Base-by-base conservation (phyloP, 2,797 vertebrate genomes). In the Hypotaenidia okinawae region DNA sequence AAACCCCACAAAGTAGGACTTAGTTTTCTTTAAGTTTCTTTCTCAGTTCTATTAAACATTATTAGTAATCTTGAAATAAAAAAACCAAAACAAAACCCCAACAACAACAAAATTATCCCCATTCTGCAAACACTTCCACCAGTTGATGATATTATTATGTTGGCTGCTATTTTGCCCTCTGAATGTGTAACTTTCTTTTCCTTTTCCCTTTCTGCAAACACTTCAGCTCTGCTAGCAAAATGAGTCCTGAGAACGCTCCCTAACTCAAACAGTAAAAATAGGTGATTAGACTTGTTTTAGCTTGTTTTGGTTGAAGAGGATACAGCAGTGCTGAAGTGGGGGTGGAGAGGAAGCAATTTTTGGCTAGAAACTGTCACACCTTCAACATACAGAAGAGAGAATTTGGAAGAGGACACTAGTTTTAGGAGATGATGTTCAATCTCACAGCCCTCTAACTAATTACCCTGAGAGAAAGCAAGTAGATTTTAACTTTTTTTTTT, bases 261-360 rank as follows among this genome's bases (percentile, higher is more conserved):
- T 64, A 77, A 77, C 52, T 77, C 58, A 77, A 93, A 57, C 59
- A 61, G 80, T 82, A 90, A 87, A 96, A 95, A 82, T 66, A 95
- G 67, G 75, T 79, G 52, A 92, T 95, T 89, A 79, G 80, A 93
- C 77, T 37, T 93, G 68, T 84, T 95, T 89, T 82, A 70, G 55
- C n/a, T 90, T 30, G 59, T 59, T 94, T 73, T 59, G 47, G 47
- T 37, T 70, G 80, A 90, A 75, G 55, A 62, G 55, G 19, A 55
- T 93, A 3, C 75, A 95, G 52, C 80, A 74, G 59, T 76, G 59
- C 59, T 79, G 73, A 82, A 93, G 66, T 13, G 59, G 69, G 67
- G 70, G 88, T 82, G 86, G 88, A 92, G 63, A 76, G 19, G 10
- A 82, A 90, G 58, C 73, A 66, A 63, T 73, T 94, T 90, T 95